Evolutionary conservation across 2,888 invertebrate species (phyloP).

Genomic region (Drosophila mayaguana): DNA sequence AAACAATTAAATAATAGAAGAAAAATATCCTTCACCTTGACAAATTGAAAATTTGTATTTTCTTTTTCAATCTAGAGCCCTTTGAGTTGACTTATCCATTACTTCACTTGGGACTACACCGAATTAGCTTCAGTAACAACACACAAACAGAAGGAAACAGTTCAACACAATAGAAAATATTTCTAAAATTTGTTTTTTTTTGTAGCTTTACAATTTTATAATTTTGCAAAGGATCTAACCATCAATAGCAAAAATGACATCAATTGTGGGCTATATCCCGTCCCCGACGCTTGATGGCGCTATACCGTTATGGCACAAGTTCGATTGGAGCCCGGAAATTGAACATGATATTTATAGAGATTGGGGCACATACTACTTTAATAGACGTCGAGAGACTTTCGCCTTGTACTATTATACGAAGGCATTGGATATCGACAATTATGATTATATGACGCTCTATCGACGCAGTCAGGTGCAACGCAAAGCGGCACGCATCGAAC

Average conservation of each 20-base stretch:
- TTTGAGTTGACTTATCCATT: not conserved
- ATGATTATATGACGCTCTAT: conserved; percentile 76
- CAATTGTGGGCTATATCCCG: conserved; percentile 53
- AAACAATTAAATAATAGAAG: no score
- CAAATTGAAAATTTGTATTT: not conserved
- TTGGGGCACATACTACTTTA: conserved; percentile 82
- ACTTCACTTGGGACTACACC: not conserved
- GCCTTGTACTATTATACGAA: conserved; percentile 81
- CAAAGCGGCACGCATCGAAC: conserved; percentile 73
- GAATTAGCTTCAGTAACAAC: conserved; percentile 12
- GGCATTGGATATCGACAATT: conserved; percentile 70
- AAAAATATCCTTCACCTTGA: not conserved
- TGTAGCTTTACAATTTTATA: conserved; percentile 6
- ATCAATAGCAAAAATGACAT: conserved; percentile 44
- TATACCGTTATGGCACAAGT: conserved; percentile 67
- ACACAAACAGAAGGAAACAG: conserved; percentile 1
- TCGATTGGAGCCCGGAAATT: conserved; percentile 75
- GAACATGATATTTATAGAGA: conserved; percentile 82
- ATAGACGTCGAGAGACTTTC: conserved; percentile 77
- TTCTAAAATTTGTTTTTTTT: not conserved
- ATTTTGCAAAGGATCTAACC: conserved; percentile 3
- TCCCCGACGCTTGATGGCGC: conserved; percentile 1
- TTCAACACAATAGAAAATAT: not conserved
- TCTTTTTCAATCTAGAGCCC: conserved; percentile 33
- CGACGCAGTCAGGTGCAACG: conserved; percentile 81